These are phyloP conservation scores for Argopecten irradians DNA, from an alignment of 1,140 invertebrate species.

Conservation along the genomic window DNA sequence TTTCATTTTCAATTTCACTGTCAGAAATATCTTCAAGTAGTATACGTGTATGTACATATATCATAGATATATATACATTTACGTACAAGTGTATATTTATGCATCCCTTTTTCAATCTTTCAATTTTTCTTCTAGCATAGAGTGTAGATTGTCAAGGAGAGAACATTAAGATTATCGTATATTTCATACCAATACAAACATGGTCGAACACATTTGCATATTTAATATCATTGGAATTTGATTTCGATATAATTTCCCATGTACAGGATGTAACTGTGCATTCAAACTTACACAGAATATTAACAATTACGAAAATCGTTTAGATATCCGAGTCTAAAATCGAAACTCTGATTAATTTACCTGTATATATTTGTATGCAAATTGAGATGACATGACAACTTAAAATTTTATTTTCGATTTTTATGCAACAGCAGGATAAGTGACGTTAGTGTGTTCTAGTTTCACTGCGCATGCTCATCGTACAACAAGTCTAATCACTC, in stretches of 20 bases:
- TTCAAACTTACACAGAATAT: neutral
- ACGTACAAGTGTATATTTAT: neutral
- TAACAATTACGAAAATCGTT: neutral
- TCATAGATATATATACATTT: neutral
- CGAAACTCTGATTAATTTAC: neutral
- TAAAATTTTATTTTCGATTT: neutral
- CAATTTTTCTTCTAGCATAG: conserved; percentile 12
- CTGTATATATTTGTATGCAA: neutral
- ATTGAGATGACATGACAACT: neutral
- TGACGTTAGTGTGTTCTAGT: neutral
- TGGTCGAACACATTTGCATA: neutral
- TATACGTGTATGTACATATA: neutral
- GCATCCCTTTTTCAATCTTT: conserved; percentile 21
- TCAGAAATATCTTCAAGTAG: neutral
- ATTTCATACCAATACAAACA: neutral
- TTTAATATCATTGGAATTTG: neutral
- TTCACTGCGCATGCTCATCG: neutral
- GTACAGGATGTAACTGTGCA: neutral
- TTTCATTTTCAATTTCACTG: neutral
- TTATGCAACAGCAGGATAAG: neutral
- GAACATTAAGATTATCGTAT: neutral
- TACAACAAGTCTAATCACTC: neutral
- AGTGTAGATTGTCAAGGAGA: conserved; percentile 19
- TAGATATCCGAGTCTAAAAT: neutral
- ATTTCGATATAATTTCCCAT: neutral